Evolutionary conservation across 2,797 vertebrate species (phyloP).

Genomic region (Oryzias dopingdopingensis): DNA sequence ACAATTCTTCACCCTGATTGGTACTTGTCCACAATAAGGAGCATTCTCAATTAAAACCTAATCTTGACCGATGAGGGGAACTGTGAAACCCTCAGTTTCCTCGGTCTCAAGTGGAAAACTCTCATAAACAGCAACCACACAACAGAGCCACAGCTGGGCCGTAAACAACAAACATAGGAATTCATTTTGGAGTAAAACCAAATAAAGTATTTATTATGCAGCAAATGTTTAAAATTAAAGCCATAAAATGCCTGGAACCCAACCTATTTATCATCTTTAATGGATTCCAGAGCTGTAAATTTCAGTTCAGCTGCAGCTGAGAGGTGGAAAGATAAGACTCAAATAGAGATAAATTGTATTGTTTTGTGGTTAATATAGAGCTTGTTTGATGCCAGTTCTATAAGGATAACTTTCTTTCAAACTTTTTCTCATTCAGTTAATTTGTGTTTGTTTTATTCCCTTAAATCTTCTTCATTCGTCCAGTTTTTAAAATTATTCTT

Average conservation of each 20-base stretch:
- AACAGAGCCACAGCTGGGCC: conserved; percentile 33
- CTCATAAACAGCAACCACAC: conserved; percentile 45
- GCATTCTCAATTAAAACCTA: conserved; percentile 10
- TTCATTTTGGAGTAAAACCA: conserved; percentile 55
- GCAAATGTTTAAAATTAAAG: conserved; percentile 25
- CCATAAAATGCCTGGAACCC: conserved; percentile 22
- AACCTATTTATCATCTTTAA: conserved; percentile 35
- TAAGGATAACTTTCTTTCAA: background rate
- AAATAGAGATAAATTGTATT: conserved; percentile 24
- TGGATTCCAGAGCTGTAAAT: conserved; percentile 33
- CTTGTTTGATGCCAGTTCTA: background rate
- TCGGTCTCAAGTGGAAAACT: conserved; percentile 5
- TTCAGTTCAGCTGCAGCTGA: conserved; percentile 16
- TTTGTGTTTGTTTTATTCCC: conserved; percentile 4
- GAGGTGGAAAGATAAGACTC: conserved; percentile 33
- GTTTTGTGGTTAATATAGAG: conserved; percentile 12
- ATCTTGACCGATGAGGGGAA: too few relatives aligned
- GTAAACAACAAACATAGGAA: conserved; percentile 44
- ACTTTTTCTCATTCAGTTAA: conserved; percentile 18
- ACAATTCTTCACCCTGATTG: conserved; percentile 1
- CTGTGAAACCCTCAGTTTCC: too few relatives aligned
- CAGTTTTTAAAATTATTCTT: background rate
- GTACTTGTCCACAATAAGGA: conserved; percentile 20
- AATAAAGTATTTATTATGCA: conserved; percentile 54
- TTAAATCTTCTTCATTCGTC: background rate